Evolutionary conservation across 2,113 vertebrate species (phyloP).

Genomic region (Hyla sarda): DNA sequence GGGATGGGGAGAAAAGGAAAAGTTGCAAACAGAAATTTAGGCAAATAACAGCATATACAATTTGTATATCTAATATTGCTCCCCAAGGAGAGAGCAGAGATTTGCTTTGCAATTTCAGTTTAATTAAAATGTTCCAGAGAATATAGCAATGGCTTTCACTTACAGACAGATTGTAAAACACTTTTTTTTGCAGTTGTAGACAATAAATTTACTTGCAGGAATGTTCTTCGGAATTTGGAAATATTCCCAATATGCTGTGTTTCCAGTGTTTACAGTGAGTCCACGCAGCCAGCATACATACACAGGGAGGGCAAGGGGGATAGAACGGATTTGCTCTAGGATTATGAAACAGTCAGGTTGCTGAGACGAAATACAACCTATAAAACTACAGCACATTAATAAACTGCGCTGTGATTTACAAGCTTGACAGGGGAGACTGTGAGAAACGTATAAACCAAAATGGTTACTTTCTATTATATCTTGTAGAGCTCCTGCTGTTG

Average conservation of each 20-base stretch:
- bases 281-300: conserved; percentile 31
- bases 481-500: background rate
- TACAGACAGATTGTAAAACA: conserved; percentile 65
- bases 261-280: conserved; percentile 48
- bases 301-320: conserved; percentile 9
- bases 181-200: conserved; percentile 51
- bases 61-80: conserved; percentile 53
- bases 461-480: background rate
- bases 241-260: conserved; percentile 33
- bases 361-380: conserved; percentile 3
- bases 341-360: conserved; percentile 27
- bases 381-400: conserved; percentile 31
- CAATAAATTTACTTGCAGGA: conserved; percentile 61
- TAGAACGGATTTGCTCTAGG: conserved; percentile 43
- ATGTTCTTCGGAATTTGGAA: conserved; percentile 51
- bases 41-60: conserved; percentile 58
- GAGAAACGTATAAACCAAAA: conserved; percentile 5
- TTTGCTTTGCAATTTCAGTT: conserved; percentile 59
- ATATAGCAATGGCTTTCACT: conserved; percentile 52
- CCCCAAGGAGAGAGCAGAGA: conserved; percentile 41
- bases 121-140: conserved; percentile 59
- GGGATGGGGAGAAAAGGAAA: background rate
- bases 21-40: conserved; percentile 59
- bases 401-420: conserved; percentile 28
- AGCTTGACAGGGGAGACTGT: background rate